Conservation (phyloP, 2,113 vertebrate species). For the Spheniscus mendiculus region DNA sequence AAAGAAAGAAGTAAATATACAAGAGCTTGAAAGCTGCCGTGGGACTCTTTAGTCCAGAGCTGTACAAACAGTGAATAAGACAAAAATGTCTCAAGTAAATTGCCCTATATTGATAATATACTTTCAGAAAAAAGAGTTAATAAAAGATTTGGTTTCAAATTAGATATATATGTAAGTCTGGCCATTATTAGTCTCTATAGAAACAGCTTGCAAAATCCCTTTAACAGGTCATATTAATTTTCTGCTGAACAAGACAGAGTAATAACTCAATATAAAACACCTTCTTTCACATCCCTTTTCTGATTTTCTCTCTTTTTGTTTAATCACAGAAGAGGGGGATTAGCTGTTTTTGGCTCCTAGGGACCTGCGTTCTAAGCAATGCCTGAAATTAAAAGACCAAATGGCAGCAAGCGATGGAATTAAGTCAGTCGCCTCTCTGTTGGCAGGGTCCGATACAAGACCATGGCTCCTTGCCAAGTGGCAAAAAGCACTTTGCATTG, state of each 20-base stretch:
- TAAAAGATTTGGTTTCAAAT: slow-evolving; percentile 50
- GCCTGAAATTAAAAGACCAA: slow-evolving; percentile 74
- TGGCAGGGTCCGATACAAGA: slow-evolving; percentile 54
- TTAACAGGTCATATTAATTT: slow-evolving; percentile 68
- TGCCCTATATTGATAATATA: background rate
- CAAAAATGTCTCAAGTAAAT: slow-evolving; percentile 30
- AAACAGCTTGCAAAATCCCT: slow-evolving; percentile 67
- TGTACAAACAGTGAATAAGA: slow-evolving; percentile 2
- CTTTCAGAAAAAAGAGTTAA: slow-evolving; percentile 5
- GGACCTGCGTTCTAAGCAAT: slow-evolving; percentile 35
- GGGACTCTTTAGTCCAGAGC: background rate
- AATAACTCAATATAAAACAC: slow-evolving; percentile 71
- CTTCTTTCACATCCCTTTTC: slow-evolving; percentile 55
- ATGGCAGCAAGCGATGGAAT: slow-evolving; percentile 60
- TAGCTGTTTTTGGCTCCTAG: slow-evolving; percentile 64
- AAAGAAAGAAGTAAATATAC: slow-evolving; percentile 9
- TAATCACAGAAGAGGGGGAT: slow-evolving; percentile 69
- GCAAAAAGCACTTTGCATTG: slow-evolving; percentile 74
- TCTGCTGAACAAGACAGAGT: slow-evolving; percentile 71
- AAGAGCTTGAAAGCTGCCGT: background rate
- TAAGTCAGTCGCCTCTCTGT: slow-evolving; percentile 35
- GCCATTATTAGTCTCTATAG: slow-evolving; percentile 60
- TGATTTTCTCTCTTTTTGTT: slow-evolving; percentile 70
- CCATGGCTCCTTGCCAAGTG: slow-evolving; percentile 67
- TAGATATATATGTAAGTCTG: slow-evolving; percentile 45